Evolutionary conservation across 2,888 invertebrate genomes (phyloP), one percentile per base, ranked within the genome.

Genomic region (Pristionchus exspectatus): DNA sequence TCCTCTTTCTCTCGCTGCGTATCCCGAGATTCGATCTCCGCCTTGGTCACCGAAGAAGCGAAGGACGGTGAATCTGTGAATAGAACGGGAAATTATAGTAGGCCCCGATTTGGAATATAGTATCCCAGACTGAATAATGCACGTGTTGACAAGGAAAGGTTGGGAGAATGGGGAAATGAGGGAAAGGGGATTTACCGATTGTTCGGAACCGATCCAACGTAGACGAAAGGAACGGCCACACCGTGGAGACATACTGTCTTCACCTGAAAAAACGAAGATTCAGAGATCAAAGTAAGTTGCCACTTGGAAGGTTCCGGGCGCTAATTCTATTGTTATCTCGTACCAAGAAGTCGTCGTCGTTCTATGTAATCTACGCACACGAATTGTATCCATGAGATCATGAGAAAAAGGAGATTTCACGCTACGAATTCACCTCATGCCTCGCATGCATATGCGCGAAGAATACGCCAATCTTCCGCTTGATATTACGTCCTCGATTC

Each of bases 391-490:
- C 24, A 38, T 54, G 50, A 74, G 74, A 74, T 30, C 33, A 74
- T 74, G 74, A 74, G 63, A 63, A 83, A 54, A 83, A 83, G n/a
- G 54, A 81, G 30, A 54, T 83, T 83, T 27, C 33, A 50, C 38
- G 74, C 30, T 74, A 83, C 27, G 83, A 83, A 27, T 24, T 87
- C 66, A 93, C 91, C 90, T 92, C 91, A 86, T 94, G 94, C 44
- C 89, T 90, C 16, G 92, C 93, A 87, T 94, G 94, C 90, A 93
- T 90, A 89, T 94, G 94, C 18, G 94, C 94, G 91, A 90, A 93
- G 89, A 94, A 92, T 5, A 93, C 93, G 66, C 93, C 93, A 63
- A 93, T 90, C 83, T 91, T 90, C 16, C 92, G 91, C 83, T 88
- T 88, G 87, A 90, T 86, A 56, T 54, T 85, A 33, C 44, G 50